Evolutionary conservation across 2,797 vertebrate species (phyloP), one percentile per base, ranked within the genome.

Genomic region (Eospalax fontanierii): DNA sequence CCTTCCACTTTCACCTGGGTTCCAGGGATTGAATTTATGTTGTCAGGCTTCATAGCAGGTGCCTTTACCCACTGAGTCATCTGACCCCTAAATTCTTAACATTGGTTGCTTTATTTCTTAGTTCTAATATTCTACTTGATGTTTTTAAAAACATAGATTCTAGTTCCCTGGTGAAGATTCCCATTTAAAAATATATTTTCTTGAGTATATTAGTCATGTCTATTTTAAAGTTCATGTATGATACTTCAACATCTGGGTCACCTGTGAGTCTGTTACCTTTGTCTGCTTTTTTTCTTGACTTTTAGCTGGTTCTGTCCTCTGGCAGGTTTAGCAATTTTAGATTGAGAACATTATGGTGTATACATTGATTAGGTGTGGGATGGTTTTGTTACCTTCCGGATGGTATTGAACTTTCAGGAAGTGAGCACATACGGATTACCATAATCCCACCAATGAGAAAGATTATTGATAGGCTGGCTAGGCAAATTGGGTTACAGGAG

Each of bases 301-400:
- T 71, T 63, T 70, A 26, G 40, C 78, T 24, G 40, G 8, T 76
- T 93, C 24, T 19, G 71, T 14, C 1, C 16, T 15, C 61, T 70
- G 50, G 33, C 22, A 61, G 73, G 22, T 24, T 33, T 84, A 26
- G 22, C 11, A 46, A 59, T 33, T 33, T 46, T 79, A 14, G 21
- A 33, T 14, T 28, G 15, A 89, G 71, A 85, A 35, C 46, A 43
- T 15, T 16, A 38, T 15, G 22, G 35, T 54, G 7, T 50, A 12
- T 70, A 78, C 12, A 28, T 35, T n/a, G 26, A 84, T 70, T 16
- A 83, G 6, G 4, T 26, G 6, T 86, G 76, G 50, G 10, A 63
- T 84, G 38, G 65, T 89, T 78, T 93, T n/a, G 68, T 89, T 38
- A 38, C 68, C 40, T 84, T 71, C 38, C 54, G 70, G 65, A 54